Conservation (phyloP, 2,888 invertebrate species). For the Andrena trimmerana region DNA sequence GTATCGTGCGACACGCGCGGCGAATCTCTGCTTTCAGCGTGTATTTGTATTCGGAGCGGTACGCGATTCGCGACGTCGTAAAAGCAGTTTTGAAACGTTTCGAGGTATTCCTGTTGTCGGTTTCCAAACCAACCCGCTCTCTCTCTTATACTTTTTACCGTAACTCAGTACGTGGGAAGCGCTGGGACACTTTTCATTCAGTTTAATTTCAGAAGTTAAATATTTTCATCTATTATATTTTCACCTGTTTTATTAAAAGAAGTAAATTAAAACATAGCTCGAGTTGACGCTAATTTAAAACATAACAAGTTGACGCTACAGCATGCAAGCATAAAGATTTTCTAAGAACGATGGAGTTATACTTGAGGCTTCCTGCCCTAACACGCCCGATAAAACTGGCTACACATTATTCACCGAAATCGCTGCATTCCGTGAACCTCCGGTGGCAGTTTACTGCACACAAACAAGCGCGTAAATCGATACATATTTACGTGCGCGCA, state of each 20-base stretch:
- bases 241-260: too few relatives aligned
- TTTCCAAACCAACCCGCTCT: slow-evolving; percentile 36
- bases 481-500: slow-evolving; percentile 46
- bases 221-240: too few relatives aligned
- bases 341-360: neutral
- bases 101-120: slow-evolving; percentile 36
- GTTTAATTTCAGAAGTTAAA: neutral
- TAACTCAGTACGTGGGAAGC: neutral
- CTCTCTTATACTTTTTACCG: slow-evolving; percentile 6
- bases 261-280: too few relatives aligned
- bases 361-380: too few relatives aligned
- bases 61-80: slow-evolving; percentile 55
- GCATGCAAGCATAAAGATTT: too few relatives aligned
- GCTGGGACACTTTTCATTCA: too few relatives aligned
- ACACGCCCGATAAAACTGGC: neutral
- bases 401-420: slow-evolving; percentile 10
- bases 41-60: slow-evolving; percentile 68
- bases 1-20: slow-evolving; percentile 54
- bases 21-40: slow-evolving; percentile 48
- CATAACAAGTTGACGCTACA: too few relatives aligned
- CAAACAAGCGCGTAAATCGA: slow-evolving; percentile 32
- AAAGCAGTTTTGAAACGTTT: slow-evolving; percentile 60
- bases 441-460: neutral
- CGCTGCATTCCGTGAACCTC: slow-evolving; percentile 3
- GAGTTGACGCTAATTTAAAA: too few relatives aligned